Evolutionary conservation across 2,797 vertebrate genomes (phyloP).

Genomic region (Pseudomugil tenellus): DNA sequence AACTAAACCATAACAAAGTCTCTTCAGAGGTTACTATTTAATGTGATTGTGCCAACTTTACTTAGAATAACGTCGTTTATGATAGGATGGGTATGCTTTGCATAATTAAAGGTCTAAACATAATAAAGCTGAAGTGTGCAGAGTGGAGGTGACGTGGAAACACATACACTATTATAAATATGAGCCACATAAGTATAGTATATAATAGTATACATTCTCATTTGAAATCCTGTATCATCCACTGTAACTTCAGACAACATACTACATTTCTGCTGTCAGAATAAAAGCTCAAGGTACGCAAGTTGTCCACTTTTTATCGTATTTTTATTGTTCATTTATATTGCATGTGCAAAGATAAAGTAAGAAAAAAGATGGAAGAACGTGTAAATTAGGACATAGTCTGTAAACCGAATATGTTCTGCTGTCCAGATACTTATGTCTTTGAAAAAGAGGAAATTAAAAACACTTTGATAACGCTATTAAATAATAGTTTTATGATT

Average conservation of each 20-base stretch:
- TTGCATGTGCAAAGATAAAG: constrained; percentile 6
- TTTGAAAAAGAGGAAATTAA: too few species aligned
- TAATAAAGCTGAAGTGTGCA: neutral
- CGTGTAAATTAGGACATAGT: neutral
- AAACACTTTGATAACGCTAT: too few species aligned
- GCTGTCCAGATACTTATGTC: neutral
- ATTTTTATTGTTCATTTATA: constrained; percentile 8
- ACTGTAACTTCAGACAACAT: neutral
- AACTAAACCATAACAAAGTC: neutral
- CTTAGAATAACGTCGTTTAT: neutral
- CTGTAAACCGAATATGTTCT: constrained; percentile 8
- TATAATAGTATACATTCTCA: neutral
- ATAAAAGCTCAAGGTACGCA: neutral
- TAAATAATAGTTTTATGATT: neutral
- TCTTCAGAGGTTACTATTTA: neutral
- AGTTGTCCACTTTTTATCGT: constrained; percentile 5
- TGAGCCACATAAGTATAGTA: constrained; percentile 5
- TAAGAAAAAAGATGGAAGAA: neutral
- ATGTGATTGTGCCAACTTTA: neutral
- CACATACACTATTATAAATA: neutral
- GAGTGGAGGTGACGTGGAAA: neutral
- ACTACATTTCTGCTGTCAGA: constrained; percentile 9
- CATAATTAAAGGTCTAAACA: neutral
- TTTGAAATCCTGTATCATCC: neutral
- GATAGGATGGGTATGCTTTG: neutral